Evolutionary conservation across 1,140 invertebrate species (phyloP).

Genomic region (Ooceraea biroi): DNA sequence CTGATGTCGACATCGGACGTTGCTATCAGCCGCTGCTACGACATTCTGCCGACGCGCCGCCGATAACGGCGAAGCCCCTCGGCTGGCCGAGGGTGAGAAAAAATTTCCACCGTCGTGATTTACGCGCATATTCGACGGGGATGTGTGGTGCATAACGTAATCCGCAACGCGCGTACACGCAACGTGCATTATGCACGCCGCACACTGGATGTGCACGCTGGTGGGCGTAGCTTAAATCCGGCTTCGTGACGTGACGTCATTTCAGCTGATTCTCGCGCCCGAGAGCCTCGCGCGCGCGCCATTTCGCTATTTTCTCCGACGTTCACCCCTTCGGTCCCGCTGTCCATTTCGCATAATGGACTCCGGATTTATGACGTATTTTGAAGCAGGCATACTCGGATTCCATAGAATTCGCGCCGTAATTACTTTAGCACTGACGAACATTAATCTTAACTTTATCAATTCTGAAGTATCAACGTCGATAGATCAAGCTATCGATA

Average conservation of each 20-base stretch:
- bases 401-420: too few species aligned
- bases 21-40: conserved; percentile 3
- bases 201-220: too few species aligned
- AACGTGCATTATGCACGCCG: not conserved
- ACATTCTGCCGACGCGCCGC: not conserved
- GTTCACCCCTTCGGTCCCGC: not conserved
- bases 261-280: conserved; percentile 38
- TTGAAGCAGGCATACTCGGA: too few species aligned
- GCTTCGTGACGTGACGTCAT: conserved; percentile 48
- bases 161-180: not conserved
- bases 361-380: too few species aligned
- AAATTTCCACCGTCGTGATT: conserved; percentile 1
- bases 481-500: too few species aligned
- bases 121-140: conserved; percentile 14
- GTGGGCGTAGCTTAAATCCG: conserved; percentile 40
- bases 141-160: conserved; percentile 2
- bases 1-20: not conserved
- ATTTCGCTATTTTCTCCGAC: conserved; percentile 18
- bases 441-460: too few species aligned
- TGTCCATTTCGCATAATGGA: not conserved
- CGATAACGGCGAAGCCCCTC: not conserved
- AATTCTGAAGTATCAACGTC: too few species aligned
- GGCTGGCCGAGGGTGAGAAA: conserved; percentile 13
- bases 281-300: not conserved
- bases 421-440: too few species aligned